Evolutionary conservation across 2,797 vertebrate species (phyloP).

Genomic region (Cryptoprocta ferox): DNA sequence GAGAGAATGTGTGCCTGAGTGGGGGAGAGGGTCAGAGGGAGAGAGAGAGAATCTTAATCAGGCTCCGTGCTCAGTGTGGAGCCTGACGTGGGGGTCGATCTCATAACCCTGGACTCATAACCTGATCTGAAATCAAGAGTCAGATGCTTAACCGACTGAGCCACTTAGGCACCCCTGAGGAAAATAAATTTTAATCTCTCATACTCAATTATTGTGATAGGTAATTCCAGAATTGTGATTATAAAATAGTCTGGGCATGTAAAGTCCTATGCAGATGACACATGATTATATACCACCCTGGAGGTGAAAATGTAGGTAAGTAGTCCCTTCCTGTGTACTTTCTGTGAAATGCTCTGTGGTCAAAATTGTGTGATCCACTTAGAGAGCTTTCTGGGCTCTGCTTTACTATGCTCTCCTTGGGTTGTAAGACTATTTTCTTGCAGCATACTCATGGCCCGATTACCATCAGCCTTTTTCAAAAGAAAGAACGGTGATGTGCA

Average conservation of each 20-base stretch:
- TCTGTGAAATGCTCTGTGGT: not conserved
- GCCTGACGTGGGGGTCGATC: too few relatives aligned
- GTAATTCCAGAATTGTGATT: constrained; percentile 14
- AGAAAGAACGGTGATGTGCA: not conserved
- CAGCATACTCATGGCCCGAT: not conserved
- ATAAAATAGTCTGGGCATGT: not conserved
- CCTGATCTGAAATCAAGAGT: too few relatives aligned
- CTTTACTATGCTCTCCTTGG: not conserved
- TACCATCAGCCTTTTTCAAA: not conserved
- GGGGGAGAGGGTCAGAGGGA: too few relatives aligned
- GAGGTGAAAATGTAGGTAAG: not conserved
- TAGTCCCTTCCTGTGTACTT: not conserved
- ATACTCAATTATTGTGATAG: not conserved
- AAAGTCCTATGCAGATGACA: not conserved
- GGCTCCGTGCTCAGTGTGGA: too few relatives aligned
- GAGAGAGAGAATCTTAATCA: too few relatives aligned
- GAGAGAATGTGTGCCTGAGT: too few relatives aligned
- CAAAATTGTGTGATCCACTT: not conserved
- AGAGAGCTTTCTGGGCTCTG: not conserved
- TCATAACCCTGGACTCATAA: too few relatives aligned
- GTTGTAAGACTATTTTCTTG: not conserved
- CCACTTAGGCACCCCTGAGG: not conserved
- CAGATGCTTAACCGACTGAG: too few relatives aligned
- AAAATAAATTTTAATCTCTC: constrained; percentile 27
- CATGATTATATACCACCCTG: not conserved